phyloP scores from a whole-genome alignment of 2,888 invertebrate genomes.

The Steinernema scapterisci region DNA sequence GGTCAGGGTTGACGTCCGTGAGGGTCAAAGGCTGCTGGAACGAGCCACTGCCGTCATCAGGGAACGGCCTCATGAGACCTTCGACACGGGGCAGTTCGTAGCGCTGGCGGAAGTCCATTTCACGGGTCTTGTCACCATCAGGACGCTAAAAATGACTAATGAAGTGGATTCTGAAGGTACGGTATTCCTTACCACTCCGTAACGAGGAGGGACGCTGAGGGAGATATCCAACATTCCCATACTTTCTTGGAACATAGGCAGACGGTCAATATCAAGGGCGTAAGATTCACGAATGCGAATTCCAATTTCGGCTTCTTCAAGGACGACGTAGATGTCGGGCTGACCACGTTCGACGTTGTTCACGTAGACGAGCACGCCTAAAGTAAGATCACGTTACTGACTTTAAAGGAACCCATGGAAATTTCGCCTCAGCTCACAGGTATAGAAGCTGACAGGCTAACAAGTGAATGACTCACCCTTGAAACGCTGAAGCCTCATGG shows the following conservation, averaged over 20 bases:
- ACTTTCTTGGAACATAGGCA: slow-evolving; percentile 62
- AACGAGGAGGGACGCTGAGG: slow-evolving; percentile 60
- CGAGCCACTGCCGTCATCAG: slow-evolving; percentile 58
- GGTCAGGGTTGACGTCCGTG: slow-evolving; percentile 63
- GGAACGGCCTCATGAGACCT: slow-evolving; percentile 65
- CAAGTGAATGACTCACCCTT: slow-evolving; percentile 46
- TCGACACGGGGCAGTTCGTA: slow-evolving; percentile 60
- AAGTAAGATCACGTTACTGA: neutral
- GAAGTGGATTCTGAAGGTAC: neutral
- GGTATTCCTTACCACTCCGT: slow-evolving; percentile 57
- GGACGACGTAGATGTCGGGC: slow-evolving; percentile 65
- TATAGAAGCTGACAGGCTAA: too few species aligned
- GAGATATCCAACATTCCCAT: slow-evolving; percentile 65
- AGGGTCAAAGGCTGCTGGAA: slow-evolving; percentile 52
- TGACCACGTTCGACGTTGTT: slow-evolving; percentile 66
- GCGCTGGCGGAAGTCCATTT: slow-evolving; percentile 54
- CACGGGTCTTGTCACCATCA: slow-evolving; percentile 65
- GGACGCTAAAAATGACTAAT: slow-evolving; percentile 55
- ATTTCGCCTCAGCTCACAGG: neutral
- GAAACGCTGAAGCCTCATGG: slow-evolving; percentile 64
- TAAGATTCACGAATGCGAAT: slow-evolving; percentile 64
- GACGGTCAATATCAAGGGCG: slow-evolving; percentile 60
- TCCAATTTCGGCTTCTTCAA: slow-evolving; percentile 66
- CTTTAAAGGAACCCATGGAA: neutral
- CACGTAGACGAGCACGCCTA: slow-evolving; percentile 64